Conservation (phyloP, 2,797 vertebrate genomes). For the Enteromius viviparus region DNA sequence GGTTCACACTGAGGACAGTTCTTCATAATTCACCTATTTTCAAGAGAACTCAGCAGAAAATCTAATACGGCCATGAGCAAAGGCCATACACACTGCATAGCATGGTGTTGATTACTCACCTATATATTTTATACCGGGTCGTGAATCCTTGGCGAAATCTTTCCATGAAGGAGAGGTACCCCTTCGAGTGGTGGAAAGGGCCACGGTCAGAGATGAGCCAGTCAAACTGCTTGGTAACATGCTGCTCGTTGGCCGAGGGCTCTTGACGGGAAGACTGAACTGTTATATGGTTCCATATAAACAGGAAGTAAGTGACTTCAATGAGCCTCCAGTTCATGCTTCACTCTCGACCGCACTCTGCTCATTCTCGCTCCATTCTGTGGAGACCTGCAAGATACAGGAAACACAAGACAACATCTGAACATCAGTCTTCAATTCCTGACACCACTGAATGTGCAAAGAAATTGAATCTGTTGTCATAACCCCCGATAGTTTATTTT, state of each 20-base stretch:
- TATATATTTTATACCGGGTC: constrained; percentile 99
- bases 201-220: constrained; percentile 99
- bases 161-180: constrained; percentile 99
- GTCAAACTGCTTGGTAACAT: constrained; percentile 99
- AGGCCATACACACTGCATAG: constrained; percentile 32
- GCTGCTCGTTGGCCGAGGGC: constrained; percentile 92
- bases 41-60: background rate
- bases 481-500: background rate
- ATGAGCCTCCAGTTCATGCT: constrained; percentile 99
- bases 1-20: constrained; percentile 1
- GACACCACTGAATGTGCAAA: background rate
- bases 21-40: background rate
- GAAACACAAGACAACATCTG: constrained; percentile 54
- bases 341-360: constrained; percentile 99
- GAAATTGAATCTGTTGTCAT: background rate
- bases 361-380: constrained; percentile 99
- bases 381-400: constrained; percentile 88
- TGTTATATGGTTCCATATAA: constrained; percentile 99
- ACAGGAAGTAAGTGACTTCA: constrained; percentile 99
- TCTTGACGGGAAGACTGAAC: constrained; percentile 97
- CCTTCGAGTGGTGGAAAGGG: constrained; percentile 99
- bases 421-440: background rate
- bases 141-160: constrained; percentile 99
- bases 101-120: constrained; percentile 76
- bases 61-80: background rate